Base-by-base conservation (phyloP, 2,888 invertebrate species). In the Imbricaverruca yamaguchii region DNA sequence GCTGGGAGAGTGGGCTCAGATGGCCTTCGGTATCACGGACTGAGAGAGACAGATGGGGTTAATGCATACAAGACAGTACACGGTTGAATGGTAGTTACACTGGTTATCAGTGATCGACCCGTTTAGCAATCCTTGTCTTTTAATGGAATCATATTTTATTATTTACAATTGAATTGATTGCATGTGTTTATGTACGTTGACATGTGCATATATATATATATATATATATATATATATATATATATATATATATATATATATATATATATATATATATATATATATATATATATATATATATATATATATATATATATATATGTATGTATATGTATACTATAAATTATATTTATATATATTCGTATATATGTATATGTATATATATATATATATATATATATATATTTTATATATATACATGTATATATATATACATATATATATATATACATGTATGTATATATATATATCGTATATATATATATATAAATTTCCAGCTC, bases 171-270 rank as follows among this genome's bases (percentile, higher is more conserved):
- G 39, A 39, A 39, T 39, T 39, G 39, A 39, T 39, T 39, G 39
- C 39, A 39, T 39, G 39, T 39, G 2, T 39, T 39, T 3, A 39
- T 39, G 39, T 39, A 39, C 39, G 4, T 39, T n/a, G n/a, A n/a
- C n/a, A n/a, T 55, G 67, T 69, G 67, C 69, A 67, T 80, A 80
- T 80, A 80, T 80, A 80, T 80, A 80, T 80, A 80, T 80, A 67
- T 80, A 80, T 65, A 80, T 80, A 80, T 80, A 80, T 80, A 80
- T 80, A 80, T 80, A 55, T 80, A 80, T 80, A 69, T 80, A 80
- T 80, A 80, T 80, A 80, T 80, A 80, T 80, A 80, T 81, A 9
- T 81, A 77, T 81, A 77, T 81, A 74, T 77, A 77, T 77, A 77
- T 81, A 57, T 77, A 77, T 81, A 77, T 74, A 77, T 81, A 77